Evolutionary conservation across 1,140 invertebrate species (phyloP).

Genomic region (Bombyx mandarina): DNA sequence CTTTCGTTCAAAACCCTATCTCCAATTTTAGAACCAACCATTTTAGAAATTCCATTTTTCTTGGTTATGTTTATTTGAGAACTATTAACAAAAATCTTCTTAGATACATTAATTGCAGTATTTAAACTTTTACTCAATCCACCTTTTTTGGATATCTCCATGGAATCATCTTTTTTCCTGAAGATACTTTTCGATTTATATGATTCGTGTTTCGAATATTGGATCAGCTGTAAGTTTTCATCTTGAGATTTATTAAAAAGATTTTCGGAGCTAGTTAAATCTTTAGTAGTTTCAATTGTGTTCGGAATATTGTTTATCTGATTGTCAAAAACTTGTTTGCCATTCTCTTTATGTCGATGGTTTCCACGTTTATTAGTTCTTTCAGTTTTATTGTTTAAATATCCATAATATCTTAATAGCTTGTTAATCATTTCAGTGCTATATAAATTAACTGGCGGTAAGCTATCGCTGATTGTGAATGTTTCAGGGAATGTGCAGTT

Average conservation of each 20-base stretch:
- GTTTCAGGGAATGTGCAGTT: slow-evolving; percentile 64
- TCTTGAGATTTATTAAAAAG: too few species aligned
- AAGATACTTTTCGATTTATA: too few species aligned
- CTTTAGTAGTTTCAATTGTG: too few species aligned
- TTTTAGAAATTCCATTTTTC: slow-evolving; percentile 18
- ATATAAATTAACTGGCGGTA: slow-evolving; percentile 62
- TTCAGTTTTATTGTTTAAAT: slow-evolving; percentile 60
- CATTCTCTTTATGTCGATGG: slow-evolving; percentile 6
- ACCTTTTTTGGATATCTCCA: slow-evolving; percentile 13
- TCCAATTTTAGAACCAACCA: slow-evolving; percentile 19
- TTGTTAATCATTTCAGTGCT: slow-evolving; percentile 67
- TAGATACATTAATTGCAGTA: slow-evolving; percentile 28
- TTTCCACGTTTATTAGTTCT: slow-evolving; percentile 29
- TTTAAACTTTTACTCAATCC: slow-evolving; percentile 45
- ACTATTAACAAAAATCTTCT: slow-evolving; percentile 9
- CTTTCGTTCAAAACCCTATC: slow-evolving; percentile 18
- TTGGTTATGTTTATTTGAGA: slow-evolving; percentile 16
- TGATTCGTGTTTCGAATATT: too few species aligned
- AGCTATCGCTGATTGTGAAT: slow-evolving; percentile 60
- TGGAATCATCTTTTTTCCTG: too few species aligned
- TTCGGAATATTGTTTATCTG: too few species aligned
- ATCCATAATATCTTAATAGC: slow-evolving; percentile 56
- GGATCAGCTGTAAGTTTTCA: too few species aligned
- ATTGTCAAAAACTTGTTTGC: slow-evolving; percentile 7
- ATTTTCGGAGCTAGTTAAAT: too few species aligned